phyloP scores from a whole-genome alignment of 2,113 vertebrate genomes.

The Carettochelys insculpta region DNA sequence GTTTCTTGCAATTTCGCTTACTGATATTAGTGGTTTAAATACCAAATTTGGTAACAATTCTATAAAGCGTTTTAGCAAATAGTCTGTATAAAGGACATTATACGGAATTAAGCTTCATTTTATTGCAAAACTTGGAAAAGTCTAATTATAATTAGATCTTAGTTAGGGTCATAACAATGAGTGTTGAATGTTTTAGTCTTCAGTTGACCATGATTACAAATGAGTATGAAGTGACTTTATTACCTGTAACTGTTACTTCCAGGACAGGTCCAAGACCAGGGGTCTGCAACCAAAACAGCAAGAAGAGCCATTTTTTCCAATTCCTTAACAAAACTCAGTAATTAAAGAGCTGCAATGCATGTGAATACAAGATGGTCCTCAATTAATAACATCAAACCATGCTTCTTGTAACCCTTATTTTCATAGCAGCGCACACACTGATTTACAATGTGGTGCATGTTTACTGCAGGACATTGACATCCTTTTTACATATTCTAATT shows the following conservation, averaged over 20 bases:
- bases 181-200: not conserved
- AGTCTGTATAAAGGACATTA: not conserved
- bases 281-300: too few species aligned
- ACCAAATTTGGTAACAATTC: not conserved
- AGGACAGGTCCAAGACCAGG: constrained; percentile 5
- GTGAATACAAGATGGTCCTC: too few species aligned
- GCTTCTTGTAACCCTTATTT: too few species aligned
- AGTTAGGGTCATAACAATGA: not conserved
- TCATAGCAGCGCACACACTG: too few species aligned
- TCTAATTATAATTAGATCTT: not conserved
- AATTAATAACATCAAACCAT: too few species aligned
- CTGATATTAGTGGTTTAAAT: not conserved
- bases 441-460: too few species aligned
- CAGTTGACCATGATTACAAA: not conserved
- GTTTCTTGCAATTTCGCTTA: not conserved
- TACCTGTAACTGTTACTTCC: not conserved
- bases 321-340: too few species aligned
- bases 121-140: not conserved
- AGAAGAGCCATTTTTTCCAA: too few species aligned
- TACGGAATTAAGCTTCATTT: not conserved
- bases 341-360: too few species aligned
- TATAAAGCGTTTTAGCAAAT: not conserved
- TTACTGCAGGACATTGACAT: too few species aligned
- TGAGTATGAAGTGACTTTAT: not conserved
- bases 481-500: too few species aligned